Evolutionary conservation across 2,797 vertebrate genomes (phyloP).

Genomic region (Spheniscus humboldti): DNA sequence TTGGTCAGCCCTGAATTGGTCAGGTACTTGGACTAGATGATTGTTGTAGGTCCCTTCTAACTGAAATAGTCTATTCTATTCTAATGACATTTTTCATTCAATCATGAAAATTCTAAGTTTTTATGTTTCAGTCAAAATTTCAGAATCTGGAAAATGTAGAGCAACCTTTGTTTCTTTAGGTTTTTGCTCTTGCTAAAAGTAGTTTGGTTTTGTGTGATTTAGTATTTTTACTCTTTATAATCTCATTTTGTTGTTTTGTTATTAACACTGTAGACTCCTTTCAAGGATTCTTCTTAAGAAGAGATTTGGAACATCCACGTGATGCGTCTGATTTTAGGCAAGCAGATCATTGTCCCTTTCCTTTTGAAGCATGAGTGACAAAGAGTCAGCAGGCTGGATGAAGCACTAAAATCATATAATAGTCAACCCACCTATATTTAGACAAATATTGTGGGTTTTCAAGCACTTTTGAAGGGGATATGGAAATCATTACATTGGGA

Average conservation of each 20-base stretch:
- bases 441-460: not conserved
- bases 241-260: not conserved
- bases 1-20: not conserved
- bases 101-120: not conserved
- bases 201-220: not conserved
- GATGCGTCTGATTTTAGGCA: not conserved
- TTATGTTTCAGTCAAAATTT: not conserved
- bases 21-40: not conserved
- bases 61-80: not conserved
- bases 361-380: not conserved
- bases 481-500: not conserved
- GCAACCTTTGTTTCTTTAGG: not conserved
- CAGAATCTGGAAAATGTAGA: not conserved
- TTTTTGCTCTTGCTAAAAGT: not conserved
- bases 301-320: not conserved
- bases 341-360: not conserved
- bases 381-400: not conserved
- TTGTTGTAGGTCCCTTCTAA: accelerated
- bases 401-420: not conserved
- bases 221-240: not conserved
- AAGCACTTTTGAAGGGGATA: not conserved
- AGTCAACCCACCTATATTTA: not conserved
- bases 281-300: not conserved
- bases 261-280: not conserved
- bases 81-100: not conserved